Conservation (phyloP, 2,797 vertebrate genomes). For the Microctenopoma lineatum region DNA sequence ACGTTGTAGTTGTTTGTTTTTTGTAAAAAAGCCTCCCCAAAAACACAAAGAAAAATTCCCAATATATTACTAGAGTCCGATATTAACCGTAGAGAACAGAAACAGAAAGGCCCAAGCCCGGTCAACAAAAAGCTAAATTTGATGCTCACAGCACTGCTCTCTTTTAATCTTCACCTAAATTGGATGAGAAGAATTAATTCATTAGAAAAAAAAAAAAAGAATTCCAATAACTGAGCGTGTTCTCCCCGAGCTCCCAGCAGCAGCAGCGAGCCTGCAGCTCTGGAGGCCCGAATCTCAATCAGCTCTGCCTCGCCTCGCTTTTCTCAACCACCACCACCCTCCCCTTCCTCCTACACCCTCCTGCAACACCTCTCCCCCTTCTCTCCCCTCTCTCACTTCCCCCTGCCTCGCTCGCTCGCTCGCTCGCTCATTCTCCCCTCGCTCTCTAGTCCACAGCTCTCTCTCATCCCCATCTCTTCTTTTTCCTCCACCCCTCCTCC, state of each 20-base stretch:
- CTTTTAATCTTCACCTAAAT: conserved; percentile 81
- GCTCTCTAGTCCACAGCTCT: conserved; percentile 46
- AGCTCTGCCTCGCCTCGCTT: conserved; percentile 78
- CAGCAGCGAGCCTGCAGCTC: conserved; percentile 78
- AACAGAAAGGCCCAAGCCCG: conserved; percentile 52
- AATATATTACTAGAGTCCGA: conserved; percentile 66
- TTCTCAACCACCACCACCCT: conserved; percentile 44
- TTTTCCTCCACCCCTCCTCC: conserved; percentile 21
- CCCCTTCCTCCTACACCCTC: not conserved
- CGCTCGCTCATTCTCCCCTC: conserved; percentile 47
- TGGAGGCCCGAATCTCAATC: conserved; percentile 82
- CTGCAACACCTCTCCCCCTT: not conserved
- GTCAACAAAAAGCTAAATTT: conserved; percentile 78
- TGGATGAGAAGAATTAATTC: conserved; percentile 83
- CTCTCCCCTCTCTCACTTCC: conserved; percentile 36
- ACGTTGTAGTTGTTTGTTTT: conserved; percentile 39
- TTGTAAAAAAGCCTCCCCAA: conserved; percentile 52
- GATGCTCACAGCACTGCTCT: conserved; percentile 67
- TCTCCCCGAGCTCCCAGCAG: conserved; percentile 76
- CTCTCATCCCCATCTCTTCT: conserved; percentile 31
- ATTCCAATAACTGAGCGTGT: conserved; percentile 78
- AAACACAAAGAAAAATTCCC: conserved; percentile 19
- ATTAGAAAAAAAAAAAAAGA: conserved; percentile 75
- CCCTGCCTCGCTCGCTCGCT: conserved; percentile 18
- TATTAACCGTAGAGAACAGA: conserved; percentile 63